phyloP scores from a whole-genome alignment of 2,888 invertebrate genomes.

The Strigamia crassipes region DNA sequence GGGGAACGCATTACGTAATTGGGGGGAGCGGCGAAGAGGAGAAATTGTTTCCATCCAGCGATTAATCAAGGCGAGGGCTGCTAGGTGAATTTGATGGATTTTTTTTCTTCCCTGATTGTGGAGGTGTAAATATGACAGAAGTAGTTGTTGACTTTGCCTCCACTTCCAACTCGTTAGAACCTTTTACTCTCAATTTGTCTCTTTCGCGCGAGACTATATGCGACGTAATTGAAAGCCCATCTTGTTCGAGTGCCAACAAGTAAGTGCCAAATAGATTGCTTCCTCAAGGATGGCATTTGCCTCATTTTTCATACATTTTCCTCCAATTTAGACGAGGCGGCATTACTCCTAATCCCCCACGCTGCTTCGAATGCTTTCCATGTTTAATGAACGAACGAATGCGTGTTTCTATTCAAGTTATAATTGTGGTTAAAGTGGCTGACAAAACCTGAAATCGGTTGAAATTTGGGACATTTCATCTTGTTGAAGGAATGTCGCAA shows the following conservation, averaged over 20 bases:
- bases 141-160: conserved; percentile 13
- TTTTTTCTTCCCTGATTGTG: background rate
- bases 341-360: no score
- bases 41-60: no score
- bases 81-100: background rate
- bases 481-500: no score
- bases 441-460: no score
- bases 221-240: conserved; percentile 8
- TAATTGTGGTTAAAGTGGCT: no score
- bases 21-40: background rate
- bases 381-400: no score
- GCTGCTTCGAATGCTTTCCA: no score
- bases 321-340: background rate
- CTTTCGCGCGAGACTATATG: background rate
- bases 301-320: conserved; percentile 16
- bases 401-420: no score
- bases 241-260: background rate
- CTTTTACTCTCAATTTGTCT: conserved; percentile 25
- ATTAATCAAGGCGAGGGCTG: background rate
- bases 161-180: background rate
- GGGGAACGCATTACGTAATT: background rate
- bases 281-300: conserved; percentile 6
- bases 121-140: background rate
- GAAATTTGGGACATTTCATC: no score
- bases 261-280: conserved; percentile 31